Conservation (phyloP, 92 coral and sea anemone species). For the Siderastrea radians region DNA sequence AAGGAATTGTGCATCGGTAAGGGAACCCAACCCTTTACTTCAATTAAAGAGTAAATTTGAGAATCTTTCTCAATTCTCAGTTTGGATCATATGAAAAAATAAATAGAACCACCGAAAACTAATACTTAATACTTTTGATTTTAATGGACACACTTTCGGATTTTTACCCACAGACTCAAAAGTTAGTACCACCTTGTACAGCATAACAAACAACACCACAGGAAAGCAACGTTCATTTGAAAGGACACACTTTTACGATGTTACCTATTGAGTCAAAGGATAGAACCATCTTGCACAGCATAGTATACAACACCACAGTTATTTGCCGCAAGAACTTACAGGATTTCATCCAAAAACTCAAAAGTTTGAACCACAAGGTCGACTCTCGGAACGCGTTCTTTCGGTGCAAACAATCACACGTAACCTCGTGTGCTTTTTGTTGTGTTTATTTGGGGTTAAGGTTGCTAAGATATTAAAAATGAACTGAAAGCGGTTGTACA, state of each 20-base stretch:
- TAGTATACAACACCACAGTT: neutral
- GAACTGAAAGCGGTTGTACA: neutral
- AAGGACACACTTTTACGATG: neutral
- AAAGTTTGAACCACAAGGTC: neutral
- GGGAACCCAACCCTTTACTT: slow-evolving; percentile 1
- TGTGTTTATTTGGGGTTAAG: neutral
- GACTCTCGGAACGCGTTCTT: neutral
- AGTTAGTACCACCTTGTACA: neutral
- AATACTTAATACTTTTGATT: neutral
- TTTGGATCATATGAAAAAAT: neutral
- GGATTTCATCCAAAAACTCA: neutral
- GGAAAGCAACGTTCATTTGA: neutral
- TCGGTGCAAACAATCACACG: neutral
- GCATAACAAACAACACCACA: neutral
- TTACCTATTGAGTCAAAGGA: neutral
- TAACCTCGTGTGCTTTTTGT: neutral
- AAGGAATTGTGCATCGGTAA: slow-evolving; percentile 96
- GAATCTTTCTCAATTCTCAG: neutral
- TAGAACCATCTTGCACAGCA: slow-evolving; percentile 1
- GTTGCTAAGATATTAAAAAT: slow-evolving; percentile 23
- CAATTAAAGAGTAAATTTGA: neutral
- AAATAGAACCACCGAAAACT: neutral
- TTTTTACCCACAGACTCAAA: neutral
- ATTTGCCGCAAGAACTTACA: neutral
- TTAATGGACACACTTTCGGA: neutral